Conservation (phyloP, 2,797 vertebrate genomes). For the Mormyrus proboscirostris region DNA sequence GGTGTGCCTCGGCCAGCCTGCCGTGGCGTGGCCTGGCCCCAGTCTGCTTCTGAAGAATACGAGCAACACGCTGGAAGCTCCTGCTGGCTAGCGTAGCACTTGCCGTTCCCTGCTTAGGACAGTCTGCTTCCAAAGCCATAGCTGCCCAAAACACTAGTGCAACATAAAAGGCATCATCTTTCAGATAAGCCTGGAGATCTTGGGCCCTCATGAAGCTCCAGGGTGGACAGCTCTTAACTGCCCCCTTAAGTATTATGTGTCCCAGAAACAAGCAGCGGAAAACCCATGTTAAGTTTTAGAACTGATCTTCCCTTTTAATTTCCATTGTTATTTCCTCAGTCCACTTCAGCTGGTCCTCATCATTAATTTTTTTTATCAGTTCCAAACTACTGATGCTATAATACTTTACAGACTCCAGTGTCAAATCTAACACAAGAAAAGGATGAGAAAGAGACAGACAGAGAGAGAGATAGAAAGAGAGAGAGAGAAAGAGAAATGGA, state of each 20-base stretch:
- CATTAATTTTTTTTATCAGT: neutral
- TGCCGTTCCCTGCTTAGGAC: slow-evolving; percentile 57
- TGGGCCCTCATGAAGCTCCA: slow-evolving; percentile 70
- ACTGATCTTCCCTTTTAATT: neutral
- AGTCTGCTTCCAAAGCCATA: slow-evolving; percentile 67
- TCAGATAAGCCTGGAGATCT: slow-evolving; percentile 61
- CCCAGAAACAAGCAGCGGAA: neutral
- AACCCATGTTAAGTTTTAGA: slow-evolving; percentile 12
- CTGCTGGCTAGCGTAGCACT: slow-evolving; percentile 43
- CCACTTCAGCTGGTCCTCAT: slow-evolving; percentile 8
- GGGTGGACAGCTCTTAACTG: slow-evolving; percentile 25
- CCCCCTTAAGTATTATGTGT: neutral
- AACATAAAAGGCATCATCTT: slow-evolving; percentile 61
- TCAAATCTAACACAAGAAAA: slow-evolving; percentile 42
- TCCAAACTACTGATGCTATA: neutral
- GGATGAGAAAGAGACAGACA: neutral
- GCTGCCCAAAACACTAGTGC: slow-evolving; percentile 63
- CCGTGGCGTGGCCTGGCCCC: slow-evolving; percentile 29
- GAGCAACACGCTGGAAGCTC: slow-evolving; percentile 40
- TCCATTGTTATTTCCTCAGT: neutral
- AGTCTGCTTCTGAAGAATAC: slow-evolving; percentile 35
- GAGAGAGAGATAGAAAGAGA: neutral
- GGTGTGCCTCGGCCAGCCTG: slow-evolving; percentile 70
- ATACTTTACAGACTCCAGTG: neutral
- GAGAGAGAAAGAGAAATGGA: neutral